These are phyloP conservation scores for Malurus cyaneus DNA, from an alignment of 2,113 vertebrate species.

Conservation along the genomic window DNA sequence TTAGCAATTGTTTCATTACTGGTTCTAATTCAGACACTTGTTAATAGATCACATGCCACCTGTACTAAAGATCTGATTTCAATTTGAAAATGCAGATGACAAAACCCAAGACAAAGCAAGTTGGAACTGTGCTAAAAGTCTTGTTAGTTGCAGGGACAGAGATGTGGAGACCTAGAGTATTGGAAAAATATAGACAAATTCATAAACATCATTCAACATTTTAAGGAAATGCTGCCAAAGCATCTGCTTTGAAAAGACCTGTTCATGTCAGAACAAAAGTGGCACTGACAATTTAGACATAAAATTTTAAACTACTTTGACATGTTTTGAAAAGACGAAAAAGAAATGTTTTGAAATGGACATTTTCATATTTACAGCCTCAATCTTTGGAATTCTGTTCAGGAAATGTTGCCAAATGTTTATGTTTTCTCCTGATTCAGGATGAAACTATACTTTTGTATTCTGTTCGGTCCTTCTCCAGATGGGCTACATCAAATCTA, in stretches of 20 bases:
- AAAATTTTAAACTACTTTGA: neutral
- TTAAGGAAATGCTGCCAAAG: neutral
- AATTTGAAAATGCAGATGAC: neutral
- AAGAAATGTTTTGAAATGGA: neutral
- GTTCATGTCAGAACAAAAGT: neutral
- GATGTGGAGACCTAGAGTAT: neutral
- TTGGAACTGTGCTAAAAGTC: neutral
- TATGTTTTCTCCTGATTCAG: conserved; percentile 5
- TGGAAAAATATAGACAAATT: neutral
- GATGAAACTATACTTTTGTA: neutral
- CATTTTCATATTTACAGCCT: neutral
- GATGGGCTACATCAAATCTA: conserved; percentile 18
- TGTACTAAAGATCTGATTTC: neutral
- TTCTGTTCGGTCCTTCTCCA: neutral
- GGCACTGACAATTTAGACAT: neutral
- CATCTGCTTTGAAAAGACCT: neutral
- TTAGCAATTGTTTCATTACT: neutral
- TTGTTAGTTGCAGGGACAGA: neutral
- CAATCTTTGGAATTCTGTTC: neutral
- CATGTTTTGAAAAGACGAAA: neutral
- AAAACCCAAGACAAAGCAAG: neutral
- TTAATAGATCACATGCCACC: conserved; percentile 15
- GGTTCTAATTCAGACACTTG: neutral
- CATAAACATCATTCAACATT: neutral
- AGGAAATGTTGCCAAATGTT: neutral